A percentile compares a stretch with the other conserved stretches of the same genome.
Conservation (phyloP, 2,797 vertebrate genomes). For the Mergus octosetaceus region DNA sequence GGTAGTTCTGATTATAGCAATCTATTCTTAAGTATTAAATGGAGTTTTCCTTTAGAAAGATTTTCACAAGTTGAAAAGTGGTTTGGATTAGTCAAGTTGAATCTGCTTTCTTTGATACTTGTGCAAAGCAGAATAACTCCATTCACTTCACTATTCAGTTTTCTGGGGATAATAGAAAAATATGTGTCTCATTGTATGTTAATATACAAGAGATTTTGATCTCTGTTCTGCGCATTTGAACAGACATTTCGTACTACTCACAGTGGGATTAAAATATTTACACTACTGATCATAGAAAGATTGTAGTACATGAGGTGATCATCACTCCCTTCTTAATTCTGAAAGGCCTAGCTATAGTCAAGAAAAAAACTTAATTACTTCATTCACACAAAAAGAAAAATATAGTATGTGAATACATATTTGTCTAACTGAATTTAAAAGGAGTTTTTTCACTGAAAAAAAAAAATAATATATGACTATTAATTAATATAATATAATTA, state of each 20-base stretch:
- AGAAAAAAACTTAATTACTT: neutral
- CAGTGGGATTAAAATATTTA: neutral
- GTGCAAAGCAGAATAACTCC: neutral
- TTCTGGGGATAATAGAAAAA: neutral
- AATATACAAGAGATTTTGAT: neutral
- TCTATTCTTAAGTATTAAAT: neutral
- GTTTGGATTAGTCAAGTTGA: neutral
- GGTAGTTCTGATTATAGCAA: neutral
- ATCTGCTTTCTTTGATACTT: neutral
- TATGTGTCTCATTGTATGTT: neutral
- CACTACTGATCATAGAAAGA: neutral
- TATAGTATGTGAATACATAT: neutral
- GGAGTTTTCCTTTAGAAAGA: neutral
- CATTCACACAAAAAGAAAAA: neutral
- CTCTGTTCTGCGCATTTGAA: neutral
- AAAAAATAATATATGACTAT: too few species aligned
- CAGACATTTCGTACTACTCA: neutral
- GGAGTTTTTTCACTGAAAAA: neutral
- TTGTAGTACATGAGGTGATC: neutral
- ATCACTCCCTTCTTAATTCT: neutral
- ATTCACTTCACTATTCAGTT: neutral
- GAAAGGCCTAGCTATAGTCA: neutral
- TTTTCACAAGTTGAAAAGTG: neutral
- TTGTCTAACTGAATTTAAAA: neutral
- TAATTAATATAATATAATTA: too few species aligned